A percentile compares a stretch with the other conserved stretches of the same genome.
phyloP scores from a whole-genome alignment of 2,888 invertebrate genomes.

The Onthophagus sagittarius region DNA sequence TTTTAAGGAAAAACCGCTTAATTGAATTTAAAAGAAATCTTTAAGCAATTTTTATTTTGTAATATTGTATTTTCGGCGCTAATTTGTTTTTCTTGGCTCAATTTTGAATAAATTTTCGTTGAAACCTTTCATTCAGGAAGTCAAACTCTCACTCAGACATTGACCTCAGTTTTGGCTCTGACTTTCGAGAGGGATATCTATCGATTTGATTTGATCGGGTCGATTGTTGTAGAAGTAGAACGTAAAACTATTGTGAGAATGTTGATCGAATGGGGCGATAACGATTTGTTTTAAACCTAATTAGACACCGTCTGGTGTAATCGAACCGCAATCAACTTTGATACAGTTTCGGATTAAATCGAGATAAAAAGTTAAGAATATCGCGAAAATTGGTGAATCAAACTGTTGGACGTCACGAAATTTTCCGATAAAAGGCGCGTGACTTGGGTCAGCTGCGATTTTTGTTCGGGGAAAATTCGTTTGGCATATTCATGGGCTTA shows the following conservation, averaged over 20 bases:
- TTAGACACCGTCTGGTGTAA: no score
- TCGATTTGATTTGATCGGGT: background rate
- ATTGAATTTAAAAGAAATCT: background rate
- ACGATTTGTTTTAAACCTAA: background rate
- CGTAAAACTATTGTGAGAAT: background rate
- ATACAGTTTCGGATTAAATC: no score
- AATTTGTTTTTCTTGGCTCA: background rate
- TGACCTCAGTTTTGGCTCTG: background rate
- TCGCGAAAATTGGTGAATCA: no score
- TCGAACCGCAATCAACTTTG: no score
- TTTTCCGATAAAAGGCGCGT: background rate
- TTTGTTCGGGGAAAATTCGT: background rate
- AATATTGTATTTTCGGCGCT: background rate
- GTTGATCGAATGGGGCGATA: background rate
- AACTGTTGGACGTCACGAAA: background rate
- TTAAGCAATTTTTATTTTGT: background rate
- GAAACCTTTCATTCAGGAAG: background rate
- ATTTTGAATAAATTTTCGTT: no score
- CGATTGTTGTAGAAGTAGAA: background rate
- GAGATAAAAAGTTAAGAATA: no score
- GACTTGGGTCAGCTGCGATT: background rate
- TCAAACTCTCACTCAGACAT: background rate
- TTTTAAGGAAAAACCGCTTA: background rate
- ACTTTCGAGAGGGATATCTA: background rate
- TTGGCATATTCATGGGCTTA: background rate